A percentile compares a stretch with the other conserved stretches of the same genome.
Conservation (phyloP, 2,797 vertebrate genomes). For the Lindbergichthys nudifrons region DNA sequence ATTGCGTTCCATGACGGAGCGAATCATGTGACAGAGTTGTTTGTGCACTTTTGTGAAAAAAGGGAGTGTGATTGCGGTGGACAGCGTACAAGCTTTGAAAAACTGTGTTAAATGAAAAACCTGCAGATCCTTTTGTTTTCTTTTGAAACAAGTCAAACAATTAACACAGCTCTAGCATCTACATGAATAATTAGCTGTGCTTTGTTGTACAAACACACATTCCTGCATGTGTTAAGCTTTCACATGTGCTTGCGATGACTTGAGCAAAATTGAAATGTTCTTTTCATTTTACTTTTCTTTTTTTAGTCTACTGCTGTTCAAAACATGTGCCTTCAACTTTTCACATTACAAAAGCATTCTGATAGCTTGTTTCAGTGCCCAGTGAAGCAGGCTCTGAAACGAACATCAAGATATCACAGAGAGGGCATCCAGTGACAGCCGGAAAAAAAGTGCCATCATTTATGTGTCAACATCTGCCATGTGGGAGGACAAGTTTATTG, state of each 20-base stretch:
- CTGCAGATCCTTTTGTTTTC: neutral
- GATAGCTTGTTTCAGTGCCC: constrained; percentile 59
- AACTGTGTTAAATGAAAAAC: constrained; percentile 26
- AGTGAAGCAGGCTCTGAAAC: constrained; percentile 65
- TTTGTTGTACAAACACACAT: constrained; percentile 21
- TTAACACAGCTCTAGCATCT: constrained; percentile 15
- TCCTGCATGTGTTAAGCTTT: constrained; percentile 10
- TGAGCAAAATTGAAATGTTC: constrained; percentile 6
- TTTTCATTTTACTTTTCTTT: constrained; percentile 12
- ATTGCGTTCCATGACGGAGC: constrained; percentile 50
- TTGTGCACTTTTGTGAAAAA: constrained; percentile 31
- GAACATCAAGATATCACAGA: constrained; percentile 70
- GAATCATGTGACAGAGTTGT: constrained; percentile 47
- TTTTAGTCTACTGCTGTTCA: neutral
- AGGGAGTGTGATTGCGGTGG: neutral
- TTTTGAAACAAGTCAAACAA: constrained; percentile 7
- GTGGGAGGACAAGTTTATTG: constrained; percentile 85
- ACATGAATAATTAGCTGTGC: constrained; percentile 5
- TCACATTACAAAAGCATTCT: constrained; percentile 50
- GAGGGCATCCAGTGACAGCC: constrained; percentile 74
- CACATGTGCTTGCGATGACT: constrained; percentile 6
- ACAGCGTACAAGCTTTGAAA: constrained; percentile 8
- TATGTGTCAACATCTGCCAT: constrained; percentile 82
- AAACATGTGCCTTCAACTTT: constrained; percentile 45
- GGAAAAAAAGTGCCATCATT: constrained; percentile 81